phyloP scores from a whole-genome alignment of 2,797 vertebrate genomes.

The Molossus alvarezi region DNA sequence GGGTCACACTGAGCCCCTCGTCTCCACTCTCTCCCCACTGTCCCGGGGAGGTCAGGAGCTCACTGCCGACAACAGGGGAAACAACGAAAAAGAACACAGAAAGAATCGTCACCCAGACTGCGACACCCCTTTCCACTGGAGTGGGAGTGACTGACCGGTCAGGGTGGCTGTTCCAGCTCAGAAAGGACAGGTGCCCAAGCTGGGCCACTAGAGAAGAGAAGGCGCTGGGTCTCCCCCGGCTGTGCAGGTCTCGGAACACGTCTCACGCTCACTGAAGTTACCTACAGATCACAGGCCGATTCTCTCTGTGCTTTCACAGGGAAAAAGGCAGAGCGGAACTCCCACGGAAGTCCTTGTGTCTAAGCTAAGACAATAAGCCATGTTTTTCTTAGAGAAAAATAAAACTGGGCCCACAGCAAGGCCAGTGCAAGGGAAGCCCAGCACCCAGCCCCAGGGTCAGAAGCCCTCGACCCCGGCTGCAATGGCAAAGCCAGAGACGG shows the following conservation, averaged over 20 bases:
- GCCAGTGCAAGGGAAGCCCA: not conserved
- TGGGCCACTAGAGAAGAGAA: not conserved
- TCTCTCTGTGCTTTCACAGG: not conserved
- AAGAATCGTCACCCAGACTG: not conserved
- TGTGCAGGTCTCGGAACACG: not conserved
- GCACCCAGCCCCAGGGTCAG: not conserved
- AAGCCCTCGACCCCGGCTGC: not conserved
- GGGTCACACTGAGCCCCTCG: not conserved
- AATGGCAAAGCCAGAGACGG: not conserved
- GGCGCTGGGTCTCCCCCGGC: not conserved
- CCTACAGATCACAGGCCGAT: conserved; percentile 44
- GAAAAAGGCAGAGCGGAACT: not conserved
- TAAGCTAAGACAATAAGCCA: not conserved
- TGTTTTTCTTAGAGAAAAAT: conserved; percentile 38
- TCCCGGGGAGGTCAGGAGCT: not conserved
- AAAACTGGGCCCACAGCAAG: not conserved
- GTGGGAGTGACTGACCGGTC: not conserved
- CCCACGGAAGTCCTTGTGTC: not conserved
- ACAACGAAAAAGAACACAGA: conserved; percentile 58
- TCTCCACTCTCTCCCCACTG: not conserved
- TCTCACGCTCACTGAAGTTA: conserved; percentile 65
- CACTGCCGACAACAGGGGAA: conserved; percentile 34
- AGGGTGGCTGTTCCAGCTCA: not conserved
- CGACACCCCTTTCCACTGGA: conserved; percentile 51
- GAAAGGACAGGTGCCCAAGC: not conserved